A percentile compares a stretch with the other conserved stretches of the same genome.
phyloP scores from a whole-genome alignment of 2,888 invertebrate genomes.

The Periphyllus acericola region DNA sequence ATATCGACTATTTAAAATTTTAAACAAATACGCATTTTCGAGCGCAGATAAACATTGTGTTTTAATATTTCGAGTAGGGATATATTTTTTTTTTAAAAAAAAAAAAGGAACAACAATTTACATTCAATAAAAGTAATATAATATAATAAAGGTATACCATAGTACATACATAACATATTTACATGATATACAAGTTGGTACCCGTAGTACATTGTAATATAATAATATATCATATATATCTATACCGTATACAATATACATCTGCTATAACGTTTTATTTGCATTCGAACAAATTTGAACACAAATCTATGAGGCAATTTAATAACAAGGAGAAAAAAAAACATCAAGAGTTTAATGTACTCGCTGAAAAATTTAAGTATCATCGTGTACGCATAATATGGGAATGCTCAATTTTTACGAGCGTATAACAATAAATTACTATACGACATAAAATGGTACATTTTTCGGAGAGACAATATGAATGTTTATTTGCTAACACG shows the following conservation, averaged over 20 bases:
- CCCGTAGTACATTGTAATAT: too few relatives aligned
- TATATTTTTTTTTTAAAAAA: neutral
- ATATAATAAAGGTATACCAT: too few relatives aligned
- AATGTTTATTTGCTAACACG: neutral
- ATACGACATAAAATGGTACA: neutral
- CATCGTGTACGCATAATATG: neutral
- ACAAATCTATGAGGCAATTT: neutral
- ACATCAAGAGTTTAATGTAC: neutral
- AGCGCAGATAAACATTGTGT: conserved; percentile 13
- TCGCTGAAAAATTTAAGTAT: conserved; percentile 10
- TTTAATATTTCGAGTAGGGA: conserved; percentile 3
- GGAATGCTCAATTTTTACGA: neutral
- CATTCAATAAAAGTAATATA: neutral
- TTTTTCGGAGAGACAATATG: conserved; percentile 1
- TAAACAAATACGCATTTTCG: conserved; percentile 16
- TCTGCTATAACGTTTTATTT: neutral
- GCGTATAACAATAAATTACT: conserved; percentile 12
- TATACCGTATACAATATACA: too few relatives aligned
- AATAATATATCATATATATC: too few relatives aligned
- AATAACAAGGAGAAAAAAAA: conserved; percentile 5
- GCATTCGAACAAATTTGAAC: neutral
- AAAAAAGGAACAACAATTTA: conserved; percentile 4
- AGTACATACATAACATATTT: neutral
- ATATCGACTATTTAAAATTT: conserved; percentile 26
- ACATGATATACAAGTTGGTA: too few relatives aligned